Conservation (phyloP, 1,140 invertebrate species). For the Orchestia grillus region DNA sequence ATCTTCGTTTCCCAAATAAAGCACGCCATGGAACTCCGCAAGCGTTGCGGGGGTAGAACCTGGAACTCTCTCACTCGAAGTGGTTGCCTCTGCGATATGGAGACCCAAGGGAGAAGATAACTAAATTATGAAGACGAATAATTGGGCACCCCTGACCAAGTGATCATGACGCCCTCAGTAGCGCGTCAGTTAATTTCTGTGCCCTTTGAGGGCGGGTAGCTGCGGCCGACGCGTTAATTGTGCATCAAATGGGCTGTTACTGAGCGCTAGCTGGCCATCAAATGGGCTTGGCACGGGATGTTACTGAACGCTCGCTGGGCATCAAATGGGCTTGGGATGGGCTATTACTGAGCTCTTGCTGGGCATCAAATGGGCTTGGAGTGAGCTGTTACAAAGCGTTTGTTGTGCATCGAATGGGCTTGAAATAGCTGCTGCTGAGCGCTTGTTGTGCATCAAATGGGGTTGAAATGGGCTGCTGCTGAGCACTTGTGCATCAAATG, state of each 20-base stretch:
- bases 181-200: background rate
- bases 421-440: background rate
- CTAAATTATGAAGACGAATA: background rate
- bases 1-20: too few relatives aligned
- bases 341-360: too few relatives aligned
- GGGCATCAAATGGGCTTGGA: background rate
- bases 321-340: background rate
- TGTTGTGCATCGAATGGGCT: background rate
- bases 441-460: background rate
- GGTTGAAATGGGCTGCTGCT: background rate
- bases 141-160: background rate
- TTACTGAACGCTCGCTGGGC: too few relatives aligned
- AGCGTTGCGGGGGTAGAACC: too few relatives aligned
- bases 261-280: background rate
- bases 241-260: background rate
- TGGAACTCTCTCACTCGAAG: too few relatives aligned
- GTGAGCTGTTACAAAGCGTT: background rate
- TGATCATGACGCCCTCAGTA: background rate
- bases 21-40: too few relatives aligned
- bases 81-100: too few relatives aligned
- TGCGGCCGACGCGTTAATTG: background rate
- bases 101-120: background rate
- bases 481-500: background rate
- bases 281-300: background rate
- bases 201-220: background rate